Conservation (phyloP, 2,113 vertebrate genomes). For the Crocuta crocuta region DNA sequence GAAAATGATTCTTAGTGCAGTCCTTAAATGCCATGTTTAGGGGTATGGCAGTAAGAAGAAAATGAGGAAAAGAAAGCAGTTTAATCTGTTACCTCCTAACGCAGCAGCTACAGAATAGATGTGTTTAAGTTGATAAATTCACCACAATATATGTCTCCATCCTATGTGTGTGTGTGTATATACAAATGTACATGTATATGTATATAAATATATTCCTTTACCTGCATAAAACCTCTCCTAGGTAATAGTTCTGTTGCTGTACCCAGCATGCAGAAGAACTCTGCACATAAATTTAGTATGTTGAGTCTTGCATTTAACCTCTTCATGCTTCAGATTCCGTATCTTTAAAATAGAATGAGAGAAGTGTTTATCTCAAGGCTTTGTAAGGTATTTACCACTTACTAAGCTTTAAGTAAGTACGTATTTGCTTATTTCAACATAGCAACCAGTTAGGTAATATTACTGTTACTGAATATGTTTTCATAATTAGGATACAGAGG, state of each 20-base stretch:
- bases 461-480: neutral
- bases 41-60: too few species aligned
- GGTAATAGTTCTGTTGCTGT: neutral
- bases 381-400: too few species aligned
- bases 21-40: neutral
- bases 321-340: neutral
- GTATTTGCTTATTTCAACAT: neutral
- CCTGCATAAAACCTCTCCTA: neutral
- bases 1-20: neutral
- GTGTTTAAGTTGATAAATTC: neutral
- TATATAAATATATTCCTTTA: neutral
- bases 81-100: neutral
- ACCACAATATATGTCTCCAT: neutral
- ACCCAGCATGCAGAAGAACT: too few species aligned
- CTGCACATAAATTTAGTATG: neutral
- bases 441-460: neutral
- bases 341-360: neutral
- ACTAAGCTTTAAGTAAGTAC: neutral
- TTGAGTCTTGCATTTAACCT: neutral
- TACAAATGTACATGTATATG: neutral
- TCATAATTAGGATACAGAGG: neutral
- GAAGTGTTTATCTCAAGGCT: neutral
- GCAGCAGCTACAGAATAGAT: neutral
- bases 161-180: neutral
- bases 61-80: neutral